Evolutionary conservation across 1,140 invertebrate genomes (phyloP).

Genomic region (Adelges cooleyi): DNA sequence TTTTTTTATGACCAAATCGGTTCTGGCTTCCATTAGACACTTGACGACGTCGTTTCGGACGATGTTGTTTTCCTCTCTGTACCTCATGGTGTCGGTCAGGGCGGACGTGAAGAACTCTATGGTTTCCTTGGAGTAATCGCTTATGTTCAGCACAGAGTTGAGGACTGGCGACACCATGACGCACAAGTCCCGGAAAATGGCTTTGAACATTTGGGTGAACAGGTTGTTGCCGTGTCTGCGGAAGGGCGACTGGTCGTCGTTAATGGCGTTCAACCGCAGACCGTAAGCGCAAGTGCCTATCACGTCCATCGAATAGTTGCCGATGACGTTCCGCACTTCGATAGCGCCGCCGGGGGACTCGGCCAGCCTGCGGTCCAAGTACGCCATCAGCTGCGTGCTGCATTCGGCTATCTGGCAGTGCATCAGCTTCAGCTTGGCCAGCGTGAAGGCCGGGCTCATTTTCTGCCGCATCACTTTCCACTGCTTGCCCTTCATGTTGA

Average conservation of each 20-base stretch:
- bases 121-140: slow-evolving; percentile 30
- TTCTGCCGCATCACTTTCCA: slow-evolving; percentile 50
- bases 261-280: slow-evolving; percentile 16
- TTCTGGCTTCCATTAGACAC: slow-evolving; percentile 30
- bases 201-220: slow-evolving; percentile 3
- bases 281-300: slow-evolving; percentile 32
- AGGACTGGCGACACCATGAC: slow-evolving; percentile 28
- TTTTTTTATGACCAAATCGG: slow-evolving; percentile 26
- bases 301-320: slow-evolving; percentile 28
- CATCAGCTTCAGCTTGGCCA: slow-evolving; percentile 41
- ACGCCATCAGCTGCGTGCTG: slow-evolving; percentile 32
- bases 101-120: slow-evolving; percentile 32
- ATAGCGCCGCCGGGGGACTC: neutral
- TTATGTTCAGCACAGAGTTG: slow-evolving; percentile 2
- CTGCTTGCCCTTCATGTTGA: slow-evolving; percentile 42
- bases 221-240: slow-evolving; percentile 1
- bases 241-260: neutral
- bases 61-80: slow-evolving; percentile 29
- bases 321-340: slow-evolving; percentile 24
- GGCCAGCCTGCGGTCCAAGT: slow-evolving; percentile 25
- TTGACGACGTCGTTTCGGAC: slow-evolving; percentile 35
- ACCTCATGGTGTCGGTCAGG: slow-evolving; percentile 31
- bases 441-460: slow-evolving; percentile 51
- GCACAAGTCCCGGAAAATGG: neutral
- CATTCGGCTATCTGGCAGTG: slow-evolving; percentile 34